Conservation (phyloP, 1,140 invertebrate genomes). For the Phocides pigmalion region DNA sequence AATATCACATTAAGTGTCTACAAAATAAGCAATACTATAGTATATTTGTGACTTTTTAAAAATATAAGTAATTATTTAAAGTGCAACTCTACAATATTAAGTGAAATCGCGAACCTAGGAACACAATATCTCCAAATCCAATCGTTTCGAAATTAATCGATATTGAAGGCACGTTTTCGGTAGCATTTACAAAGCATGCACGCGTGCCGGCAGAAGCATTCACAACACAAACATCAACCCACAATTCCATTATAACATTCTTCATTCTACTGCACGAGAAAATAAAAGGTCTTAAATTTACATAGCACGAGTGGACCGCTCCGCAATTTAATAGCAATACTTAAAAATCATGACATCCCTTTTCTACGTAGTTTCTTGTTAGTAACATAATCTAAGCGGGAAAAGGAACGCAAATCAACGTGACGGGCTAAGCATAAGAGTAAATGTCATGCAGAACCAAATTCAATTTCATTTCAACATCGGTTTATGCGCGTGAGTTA, state of each 20-base stretch:
- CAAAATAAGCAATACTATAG: slow-evolving; percentile 17
- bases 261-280: slow-evolving; percentile 46
- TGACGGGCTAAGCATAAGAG: slow-evolving; percentile 57
- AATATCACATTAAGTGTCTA: slow-evolving; percentile 25
- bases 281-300: slow-evolving; percentile 76
- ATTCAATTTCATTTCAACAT: slow-evolving; percentile 75
- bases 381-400: slow-evolving; percentile 41
- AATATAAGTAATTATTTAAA: background rate
- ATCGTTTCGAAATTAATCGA: slow-evolving; percentile 53
- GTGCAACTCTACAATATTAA: background rate
- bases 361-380: slow-evolving; percentile 49
- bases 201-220: slow-evolving; percentile 58
- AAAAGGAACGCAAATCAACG: slow-evolving; percentile 55
- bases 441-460: slow-evolving; percentile 72
- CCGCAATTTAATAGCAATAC: slow-evolving; percentile 50
- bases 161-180: slow-evolving; percentile 44
- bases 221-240: slow-evolving; percentile 55
- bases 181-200: slow-evolving; percentile 54
- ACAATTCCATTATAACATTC: slow-evolving; percentile 69
- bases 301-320: slow-evolving; percentile 65
- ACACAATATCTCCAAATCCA: slow-evolving; percentile 46
- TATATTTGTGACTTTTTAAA: background rate
- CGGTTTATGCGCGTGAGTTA: slow-evolving; percentile 65
- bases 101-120: slow-evolving; percentile 35
- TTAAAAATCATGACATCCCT: slow-evolving; percentile 60